Evolutionary conservation across 2,113 vertebrate genomes (phyloP).

Genomic region (Verasper variegatus): DNA sequence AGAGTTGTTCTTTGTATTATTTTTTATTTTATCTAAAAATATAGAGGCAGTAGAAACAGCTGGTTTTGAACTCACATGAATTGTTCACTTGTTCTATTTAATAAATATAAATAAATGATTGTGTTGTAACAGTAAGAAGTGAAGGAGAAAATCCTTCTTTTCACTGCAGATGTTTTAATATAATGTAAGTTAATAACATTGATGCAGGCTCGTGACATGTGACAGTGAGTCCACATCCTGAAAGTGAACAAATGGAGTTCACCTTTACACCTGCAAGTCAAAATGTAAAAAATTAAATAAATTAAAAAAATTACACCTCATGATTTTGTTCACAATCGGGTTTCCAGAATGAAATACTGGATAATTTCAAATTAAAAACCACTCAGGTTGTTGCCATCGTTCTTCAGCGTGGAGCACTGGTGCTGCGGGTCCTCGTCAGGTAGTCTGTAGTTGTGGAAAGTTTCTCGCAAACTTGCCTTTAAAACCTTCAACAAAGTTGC

Average conservation of each 20-base stretch:
- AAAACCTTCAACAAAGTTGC: constrained; percentile 68
- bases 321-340: no score
- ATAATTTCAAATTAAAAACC: neutral
- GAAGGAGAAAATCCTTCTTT: no score
- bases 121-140: no score
- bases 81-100: neutral
- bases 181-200: neutral
- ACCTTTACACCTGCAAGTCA: no score
- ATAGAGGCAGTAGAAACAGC: neutral
- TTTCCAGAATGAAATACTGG: no score
- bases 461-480: constrained; percentile 67
- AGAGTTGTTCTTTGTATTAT: no score
- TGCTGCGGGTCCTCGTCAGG: constrained; percentile 45
- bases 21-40: constrained; percentile 1
- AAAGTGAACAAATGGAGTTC: no score
- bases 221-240: no score
- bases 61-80: neutral
- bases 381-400: neutral
- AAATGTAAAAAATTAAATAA: no score
- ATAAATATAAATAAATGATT: neutral
- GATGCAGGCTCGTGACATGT: neutral
- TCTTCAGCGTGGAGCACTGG: constrained; percentile 46
- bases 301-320: no score
- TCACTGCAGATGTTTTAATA: neutral
- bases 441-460: constrained; percentile 36